These are phyloP conservation scores for Proterorhinus semilunaris DNA, from an alignment of 2,113 vertebrate genomes.

Conservation along the genomic window DNA sequence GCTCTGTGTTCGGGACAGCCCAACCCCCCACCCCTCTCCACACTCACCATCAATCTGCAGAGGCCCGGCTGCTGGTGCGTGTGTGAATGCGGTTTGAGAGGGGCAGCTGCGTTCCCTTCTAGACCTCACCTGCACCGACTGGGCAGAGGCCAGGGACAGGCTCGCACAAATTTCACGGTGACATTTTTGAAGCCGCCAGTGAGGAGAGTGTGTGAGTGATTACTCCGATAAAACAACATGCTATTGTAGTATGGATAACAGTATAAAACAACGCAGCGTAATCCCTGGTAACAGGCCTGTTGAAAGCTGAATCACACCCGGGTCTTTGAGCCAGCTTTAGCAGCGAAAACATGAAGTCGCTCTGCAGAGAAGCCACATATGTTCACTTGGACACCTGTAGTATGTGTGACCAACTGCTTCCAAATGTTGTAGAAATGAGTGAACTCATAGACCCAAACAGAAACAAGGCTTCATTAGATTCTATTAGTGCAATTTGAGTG, in stretches of 20 bases:
- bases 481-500: no score
- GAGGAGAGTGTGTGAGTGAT: constrained; percentile 53
- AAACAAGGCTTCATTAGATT: no score
- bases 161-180: constrained; percentile 66
- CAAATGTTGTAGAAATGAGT: constrained; percentile 32
- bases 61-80: constrained; percentile 65
- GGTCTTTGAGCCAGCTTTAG: constrained; percentile 17
- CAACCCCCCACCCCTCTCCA: constrained; percentile 8
- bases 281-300: constrained; percentile 66
- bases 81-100: constrained; percentile 76
- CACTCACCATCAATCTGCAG: constrained; percentile 67
- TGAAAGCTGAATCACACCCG: constrained; percentile 65
- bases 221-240: constrained; percentile 58
- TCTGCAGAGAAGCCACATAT: constrained; percentile 43
- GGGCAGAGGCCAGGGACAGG: constrained; percentile 56
- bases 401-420: constrained; percentile 39
- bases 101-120: constrained; percentile 62
- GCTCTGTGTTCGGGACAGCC: constrained; percentile 54
- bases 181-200: constrained; percentile 57
- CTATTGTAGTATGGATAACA: constrained; percentile 48
- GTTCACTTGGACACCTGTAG: constrained; percentile 32
- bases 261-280: constrained; percentile 53
- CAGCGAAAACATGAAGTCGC: constrained; percentile 51
- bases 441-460: constrained; percentile 4
- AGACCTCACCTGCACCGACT: constrained; percentile 70